phyloP scores from a whole-genome alignment of 2,888 invertebrate species.

The Heterodera filipjevi region DNA sequence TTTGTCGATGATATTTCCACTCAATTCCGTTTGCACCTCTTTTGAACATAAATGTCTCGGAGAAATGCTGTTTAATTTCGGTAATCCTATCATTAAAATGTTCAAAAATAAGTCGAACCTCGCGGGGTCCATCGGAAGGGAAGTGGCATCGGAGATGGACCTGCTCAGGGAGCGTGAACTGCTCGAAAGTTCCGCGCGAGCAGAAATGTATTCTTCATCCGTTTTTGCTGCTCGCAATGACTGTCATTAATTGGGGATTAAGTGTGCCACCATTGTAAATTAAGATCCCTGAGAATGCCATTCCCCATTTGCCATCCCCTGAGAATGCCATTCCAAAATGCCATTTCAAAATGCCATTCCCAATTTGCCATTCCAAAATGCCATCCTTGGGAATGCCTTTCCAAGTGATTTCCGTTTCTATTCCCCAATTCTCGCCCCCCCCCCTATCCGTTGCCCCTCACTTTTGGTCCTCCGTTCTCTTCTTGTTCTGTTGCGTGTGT shows the following conservation, averaged over 20 bases:
- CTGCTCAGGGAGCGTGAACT: constrained; percentile 34
- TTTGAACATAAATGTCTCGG: not conserved
- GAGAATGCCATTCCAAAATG: not conserved
- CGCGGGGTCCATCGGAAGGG: constrained; percentile 58
- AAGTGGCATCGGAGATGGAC: constrained; percentile 59
- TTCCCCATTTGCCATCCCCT: not conserved
- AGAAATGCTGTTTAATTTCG: not conserved
- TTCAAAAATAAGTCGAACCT: constrained; percentile 33
- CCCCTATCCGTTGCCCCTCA: not conserved
- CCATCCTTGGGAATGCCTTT: not conserved
- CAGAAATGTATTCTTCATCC: constrained; percentile 3
- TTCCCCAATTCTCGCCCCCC: not conserved
- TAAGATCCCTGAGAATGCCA: not conserved
- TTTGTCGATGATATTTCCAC: not conserved
- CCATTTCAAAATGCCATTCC: not conserved
- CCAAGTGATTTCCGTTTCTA: not conserved
- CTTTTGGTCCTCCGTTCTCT: not conserved
- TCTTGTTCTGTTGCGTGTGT: constrained; percentile 10
- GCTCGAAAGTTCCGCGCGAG: not conserved
- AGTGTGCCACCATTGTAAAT: not conserved
- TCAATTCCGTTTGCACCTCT: constrained; percentile 7
- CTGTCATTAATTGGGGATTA: not conserved
- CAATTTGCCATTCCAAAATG: too few species aligned
- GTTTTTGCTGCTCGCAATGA: not conserved
- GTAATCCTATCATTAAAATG: too few species aligned